These are phyloP conservation scores for Cotesia vestalis DNA, from an alignment of 1,140 invertebrate species.

Conservation along the genomic window DNA sequence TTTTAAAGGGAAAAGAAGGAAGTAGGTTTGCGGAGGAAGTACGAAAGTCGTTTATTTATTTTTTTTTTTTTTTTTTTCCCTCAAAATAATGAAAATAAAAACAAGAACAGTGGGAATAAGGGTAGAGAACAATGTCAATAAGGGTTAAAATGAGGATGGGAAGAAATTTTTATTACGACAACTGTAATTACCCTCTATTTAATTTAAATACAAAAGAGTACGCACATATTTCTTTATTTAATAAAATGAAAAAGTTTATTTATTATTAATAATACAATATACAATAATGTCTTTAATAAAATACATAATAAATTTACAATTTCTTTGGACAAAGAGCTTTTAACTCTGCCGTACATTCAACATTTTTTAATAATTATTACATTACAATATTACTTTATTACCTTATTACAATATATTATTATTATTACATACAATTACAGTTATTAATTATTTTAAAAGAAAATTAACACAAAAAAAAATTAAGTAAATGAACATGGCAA, in stretches of 20 bases:
- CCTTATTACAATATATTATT: not conserved
- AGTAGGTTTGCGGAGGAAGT: constrained; percentile 10
- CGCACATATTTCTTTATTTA: too few species aligned
- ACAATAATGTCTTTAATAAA: constrained; percentile 4
- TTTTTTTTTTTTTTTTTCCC: not conserved
- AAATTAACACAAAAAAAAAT: not conserved
- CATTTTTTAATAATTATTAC: not conserved
- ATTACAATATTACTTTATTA: not conserved
- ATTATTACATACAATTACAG: not conserved
- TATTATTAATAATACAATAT: not conserved
- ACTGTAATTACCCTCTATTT: too few species aligned
- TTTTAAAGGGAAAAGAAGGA: constrained; percentile 9
- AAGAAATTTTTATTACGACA: too few species aligned
- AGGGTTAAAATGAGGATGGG: too few species aligned
- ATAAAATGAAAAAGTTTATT: not conserved
- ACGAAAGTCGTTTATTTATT: not conserved
- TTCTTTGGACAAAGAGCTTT: not conserved
- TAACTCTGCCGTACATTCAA: not conserved
- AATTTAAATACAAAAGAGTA: too few species aligned
- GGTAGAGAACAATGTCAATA: too few species aligned
- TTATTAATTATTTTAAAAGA: not conserved
- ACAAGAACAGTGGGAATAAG: not conserved
- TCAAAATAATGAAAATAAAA: not conserved
- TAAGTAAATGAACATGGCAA: constrained; percentile 13
- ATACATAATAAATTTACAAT: constrained; percentile 27